Base-by-base conservation (phyloP, 1,140 invertebrate species). In the Galendromus occidentalis region DNA sequence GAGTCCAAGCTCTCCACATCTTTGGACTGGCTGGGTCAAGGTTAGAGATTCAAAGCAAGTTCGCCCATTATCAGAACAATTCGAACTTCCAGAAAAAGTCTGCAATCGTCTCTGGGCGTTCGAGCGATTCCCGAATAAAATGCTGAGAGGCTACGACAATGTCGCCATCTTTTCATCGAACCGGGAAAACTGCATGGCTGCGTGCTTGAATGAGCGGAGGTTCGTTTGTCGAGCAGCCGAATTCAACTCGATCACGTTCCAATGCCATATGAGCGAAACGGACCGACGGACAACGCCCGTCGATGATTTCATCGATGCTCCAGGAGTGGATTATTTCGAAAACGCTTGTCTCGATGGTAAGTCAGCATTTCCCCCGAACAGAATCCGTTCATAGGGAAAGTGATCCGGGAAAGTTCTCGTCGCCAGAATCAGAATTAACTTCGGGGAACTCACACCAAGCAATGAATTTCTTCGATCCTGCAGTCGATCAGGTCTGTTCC, bases 321-420 rank as follows among this genome's bases (percentile, higher is more conserved):
- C 86, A 70, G 90, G 89, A 25, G 86, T 91, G 2, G 91, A 94
- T 74, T 94, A 93, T 73, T 94, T 93, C 74, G 91, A 94, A 78
- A 94, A 93, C 77, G 79, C 92, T n/a, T 94, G 90, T 72, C 76
- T 93, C 68, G 87, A 88, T 78, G 84, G 86, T 81, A 76, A 77
- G 70, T 59, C 4, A 28, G 14, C 18, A n/a, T n/a, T 44, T 44
- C 17, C 28, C 28, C 45, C 7, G 4, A 5, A 47, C 28, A 6
- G 4, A 44, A 44, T 14, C 14, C n/a, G n/a, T 44, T 12, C 42
- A n/a, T n/a, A n/a, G n/a, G n/a, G n/a, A n/a, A n/a, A n/a, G n/a
- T n/a, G n/a, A n/a, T n/a, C n/a, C n/a, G n/a, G n/a, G n/a, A n/a
- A n/a, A n/a, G n/a, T n/a, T n/a, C n/a, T n/a, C n/a, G n/a, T n/a